Evolutionary conservation across 1,140 invertebrate species (phyloP).

Genomic region (Mylabris phalerata): DNA sequence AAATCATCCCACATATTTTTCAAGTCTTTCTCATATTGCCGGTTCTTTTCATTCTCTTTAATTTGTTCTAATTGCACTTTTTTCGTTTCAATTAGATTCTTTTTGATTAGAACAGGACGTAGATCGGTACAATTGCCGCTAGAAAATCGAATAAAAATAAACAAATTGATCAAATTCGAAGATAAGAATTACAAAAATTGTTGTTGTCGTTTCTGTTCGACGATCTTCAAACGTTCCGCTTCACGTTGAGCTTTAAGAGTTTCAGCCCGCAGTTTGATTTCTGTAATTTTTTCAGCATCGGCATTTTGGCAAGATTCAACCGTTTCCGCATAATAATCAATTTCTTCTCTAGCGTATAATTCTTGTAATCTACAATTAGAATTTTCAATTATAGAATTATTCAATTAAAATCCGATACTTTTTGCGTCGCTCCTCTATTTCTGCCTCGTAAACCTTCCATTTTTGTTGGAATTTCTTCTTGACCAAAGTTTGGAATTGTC

Average conservation of each 20-base stretch:
- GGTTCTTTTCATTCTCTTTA: slow-evolving; percentile 36
- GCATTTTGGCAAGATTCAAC: slow-evolving; percentile 33
- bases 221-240: slow-evolving; percentile 34
- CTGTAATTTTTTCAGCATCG: slow-evolving; percentile 26
- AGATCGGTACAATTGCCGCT: slow-evolving; percentile 33
- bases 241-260: slow-evolving; percentile 30
- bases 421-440: slow-evolving; percentile 29
- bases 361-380: slow-evolving; percentile 27
- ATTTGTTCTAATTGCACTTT: slow-evolving; percentile 38
- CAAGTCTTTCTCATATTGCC: slow-evolving; percentile 33
- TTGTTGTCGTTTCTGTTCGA: slow-evolving; percentile 36
- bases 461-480: slow-evolving; percentile 24
- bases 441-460: slow-evolving; percentile 31
- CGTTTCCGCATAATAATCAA: slow-evolving; percentile 30
- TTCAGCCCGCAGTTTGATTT: slow-evolving; percentile 33
- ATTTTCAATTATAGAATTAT: neutral
- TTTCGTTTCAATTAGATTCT: slow-evolving; percentile 34
- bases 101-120: slow-evolving; percentile 26
- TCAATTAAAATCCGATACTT: slow-evolving; percentile 20
- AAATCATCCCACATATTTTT: slow-evolving; percentile 37
- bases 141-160: slow-evolving; percentile 6
- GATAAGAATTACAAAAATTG: slow-evolving; percentile 34
- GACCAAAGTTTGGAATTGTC: slow-evolving; percentile 20
- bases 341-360: slow-evolving; percentile 33
- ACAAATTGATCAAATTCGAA: neutral